Evolutionary conservation across 2,113 vertebrate species (phyloP), one percentile per base, ranked within the genome.

Genomic region (Crotophaga sulcirostris): DNA sequence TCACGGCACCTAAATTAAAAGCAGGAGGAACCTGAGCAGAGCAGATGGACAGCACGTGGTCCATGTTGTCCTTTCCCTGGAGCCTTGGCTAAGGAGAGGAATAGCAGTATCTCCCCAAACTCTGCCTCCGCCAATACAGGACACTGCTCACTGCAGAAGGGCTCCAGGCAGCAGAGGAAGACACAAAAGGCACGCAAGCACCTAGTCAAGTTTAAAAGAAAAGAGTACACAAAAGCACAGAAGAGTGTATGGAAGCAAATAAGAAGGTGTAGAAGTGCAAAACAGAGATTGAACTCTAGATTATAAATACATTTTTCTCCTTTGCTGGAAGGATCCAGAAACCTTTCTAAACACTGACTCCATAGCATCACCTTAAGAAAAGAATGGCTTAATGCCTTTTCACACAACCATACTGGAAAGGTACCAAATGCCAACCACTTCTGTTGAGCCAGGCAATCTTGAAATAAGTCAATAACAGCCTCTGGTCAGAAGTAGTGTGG

Each of bases 1-100:
- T 85, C 33, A 44, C 8, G 33, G 51, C 51, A 85, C 81, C 40
- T 82, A 49, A 72, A 84, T 24, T 64, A 29, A 94, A 89, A 87
- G 60, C 79, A 76, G 16, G 4, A 16, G 18, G 51, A 69, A 49
- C 23, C 54, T 29, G 36, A 92, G 52, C 55, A 75, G 60, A 87
- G 78, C 38, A 34, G 40, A 74, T 29, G 51, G 24, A 81, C 29
- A 75, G 44, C 23, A 62, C 2, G 1, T 1, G 3, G 44, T 56
- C 33, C 70, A 47, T 19, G 62, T 52, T 91, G 60, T 25, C 49
- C 38, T 26, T 81, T 44, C n/a, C 44, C 21, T 29, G 70, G 16
- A 15, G 47, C 42, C 21, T 38, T 49, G 52, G 69, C 34, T 64
- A 76, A 64, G 21, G 28, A 85, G 12, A 60, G 44, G 42, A 81